Conservation (phyloP, 2,888 invertebrate species). For the Erebia ligea region DNA sequence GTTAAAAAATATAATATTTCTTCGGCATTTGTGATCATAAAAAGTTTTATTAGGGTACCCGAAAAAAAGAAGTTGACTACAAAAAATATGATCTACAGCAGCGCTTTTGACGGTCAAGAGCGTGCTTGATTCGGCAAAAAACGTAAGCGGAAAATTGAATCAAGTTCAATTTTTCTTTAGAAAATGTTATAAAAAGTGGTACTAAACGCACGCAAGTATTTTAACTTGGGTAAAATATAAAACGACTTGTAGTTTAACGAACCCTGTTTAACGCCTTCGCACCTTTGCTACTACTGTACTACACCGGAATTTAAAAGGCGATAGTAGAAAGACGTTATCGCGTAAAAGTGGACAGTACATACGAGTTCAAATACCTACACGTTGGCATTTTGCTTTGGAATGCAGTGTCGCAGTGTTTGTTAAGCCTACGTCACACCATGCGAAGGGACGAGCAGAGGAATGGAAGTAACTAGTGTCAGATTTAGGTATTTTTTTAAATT, state of each 20-base stretch:
- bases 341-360: constrained; percentile 23
- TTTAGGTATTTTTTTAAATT: too few relatives aligned
- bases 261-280: constrained; percentile 10
- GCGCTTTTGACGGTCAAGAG: constrained; percentile 25
- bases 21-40: constrained; percentile 16
- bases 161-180: constrained; percentile 16
- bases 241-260: constrained; percentile 16
- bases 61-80: constrained; percentile 9
- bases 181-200: constrained; percentile 11
- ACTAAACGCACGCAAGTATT: constrained; percentile 10
- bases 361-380: constrained; percentile 6
- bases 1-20: background rate
- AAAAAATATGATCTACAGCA: constrained; percentile 27
- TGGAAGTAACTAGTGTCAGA: background rate
- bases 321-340: constrained; percentile 28
- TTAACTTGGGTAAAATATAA: constrained; percentile 10
- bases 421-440: constrained; percentile 1
- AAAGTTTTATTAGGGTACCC: constrained; percentile 20
- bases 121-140: constrained; percentile 21
- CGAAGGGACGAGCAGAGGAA: background rate
- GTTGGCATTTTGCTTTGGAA: constrained; percentile 33
- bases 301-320: constrained; percentile 24
- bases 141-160: constrained; percentile 24
- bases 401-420: constrained; percentile 13
- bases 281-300: constrained; percentile 6